Conservation (phyloP, 1,140 invertebrate genomes). For the Drosophila takahashii region DNA sequence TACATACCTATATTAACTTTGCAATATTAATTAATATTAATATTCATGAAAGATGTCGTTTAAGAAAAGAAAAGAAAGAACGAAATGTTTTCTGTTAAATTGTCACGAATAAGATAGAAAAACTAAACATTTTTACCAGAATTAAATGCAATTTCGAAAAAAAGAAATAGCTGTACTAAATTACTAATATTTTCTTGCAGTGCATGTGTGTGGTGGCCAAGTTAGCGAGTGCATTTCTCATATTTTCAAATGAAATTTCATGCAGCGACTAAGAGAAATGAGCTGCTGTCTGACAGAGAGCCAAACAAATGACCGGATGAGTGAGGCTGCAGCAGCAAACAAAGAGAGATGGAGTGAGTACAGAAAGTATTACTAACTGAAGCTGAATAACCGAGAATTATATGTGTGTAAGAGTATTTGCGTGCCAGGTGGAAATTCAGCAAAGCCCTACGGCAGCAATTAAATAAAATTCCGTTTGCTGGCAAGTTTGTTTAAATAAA, state of each 20-base stretch:
- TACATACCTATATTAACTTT: too few relatives aligned
- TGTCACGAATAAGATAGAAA: too few relatives aligned
- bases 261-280: constrained; percentile 60
- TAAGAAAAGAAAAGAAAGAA: too few relatives aligned
- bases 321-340: background rate
- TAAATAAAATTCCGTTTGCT: constrained; percentile 1
- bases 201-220: constrained; percentile 15
- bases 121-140: too few relatives aligned
- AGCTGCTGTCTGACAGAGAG: constrained; percentile 21
- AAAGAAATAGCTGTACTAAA: too few relatives aligned
- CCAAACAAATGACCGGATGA: constrained; percentile 43
- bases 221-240: constrained; percentile 51
- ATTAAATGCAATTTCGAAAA: too few relatives aligned
- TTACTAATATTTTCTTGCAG: background rate
- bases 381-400: constrained; percentile 16
- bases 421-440: constrained; percentile 12
- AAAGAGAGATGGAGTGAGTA: background rate
- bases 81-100: too few relatives aligned
- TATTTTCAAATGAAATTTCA: constrained; percentile 71
- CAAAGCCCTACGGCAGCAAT: constrained; percentile 2
- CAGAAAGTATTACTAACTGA: background rate
- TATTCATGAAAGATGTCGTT: too few relatives aligned
- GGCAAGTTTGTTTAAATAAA: background rate
- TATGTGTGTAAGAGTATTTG: constrained; percentile 27
- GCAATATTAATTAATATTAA: too few relatives aligned